Base-by-base conservation (phyloP, 2,888 invertebrate species). In the Pedicia rivosa region DNA sequence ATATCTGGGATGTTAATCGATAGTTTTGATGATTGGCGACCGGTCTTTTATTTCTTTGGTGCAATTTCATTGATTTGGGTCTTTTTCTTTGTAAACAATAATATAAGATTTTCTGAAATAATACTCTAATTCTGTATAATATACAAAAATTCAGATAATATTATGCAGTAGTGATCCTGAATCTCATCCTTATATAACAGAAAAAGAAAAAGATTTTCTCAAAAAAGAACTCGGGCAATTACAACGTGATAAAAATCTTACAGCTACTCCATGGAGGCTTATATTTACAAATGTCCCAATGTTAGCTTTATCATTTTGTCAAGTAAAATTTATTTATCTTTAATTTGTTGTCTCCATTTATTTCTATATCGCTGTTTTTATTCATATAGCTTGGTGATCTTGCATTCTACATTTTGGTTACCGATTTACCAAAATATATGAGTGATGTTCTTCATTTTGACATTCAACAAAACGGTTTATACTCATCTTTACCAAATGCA, bases 11-110 rank as follows among this genome's bases (percentile, higher is more conserved):
- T 75, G 8, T 62, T 84, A 7, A 69, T 83, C 35, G 68, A 74
- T 43, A 64, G 70, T 34, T 66, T 71, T 6, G 65, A 67, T 3
- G 72, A 74, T 13, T 84, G 83, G 83, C 67, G 74, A 8, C 69
- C 74, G 0, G 83, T 84, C 2, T 87, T 86, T 58, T 86, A 84
- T 50, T 65, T 83, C 15, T 84, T 84, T 51, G 86, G 86, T n/a
- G 66, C 66, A 3, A 48, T 79, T 6, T 81, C 81, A n/a, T 61
- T 80, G 3, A 34, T 79, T 1, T 84, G 83, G 83, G 82, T 77
- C 47, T 52, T 74, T 36, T 48, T 76, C 40, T 79, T 76, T 67
- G 69, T 73, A 56, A 64, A 68, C 54, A 32, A 6, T 8, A n/a
- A n/a, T n/a, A n/a, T n/a, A n/a, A n/a, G n/a, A n/a, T n/a, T n/a